Evolutionary conservation across 2,113 vertebrate genomes (phyloP), one percentile per base, ranked within the genome.

Genomic region (Columba livia): DNA sequence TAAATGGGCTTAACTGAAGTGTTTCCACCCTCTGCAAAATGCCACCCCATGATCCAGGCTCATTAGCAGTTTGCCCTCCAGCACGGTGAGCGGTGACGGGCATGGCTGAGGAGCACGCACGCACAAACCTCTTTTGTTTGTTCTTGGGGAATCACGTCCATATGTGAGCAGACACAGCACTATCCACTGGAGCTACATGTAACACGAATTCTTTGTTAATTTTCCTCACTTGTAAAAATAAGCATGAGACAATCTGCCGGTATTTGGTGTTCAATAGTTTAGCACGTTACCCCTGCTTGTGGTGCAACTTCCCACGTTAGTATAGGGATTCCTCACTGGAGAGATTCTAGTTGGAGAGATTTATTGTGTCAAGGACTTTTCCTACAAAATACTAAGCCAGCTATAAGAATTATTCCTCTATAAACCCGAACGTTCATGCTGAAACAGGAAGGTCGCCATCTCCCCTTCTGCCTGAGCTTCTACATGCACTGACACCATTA

Each of bases 341-440:
- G 42, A 74, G 29, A 56, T 38, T 82, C 72, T 18, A 25, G 15
- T 4, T 60, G 56, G 32, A 90, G 75, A 92, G 86, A 93, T 90
- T 90, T 87, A 89, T 14, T 84, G 56, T 64, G 69, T 48, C 80
- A 81, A 92, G 90, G 85, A 65, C 75, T 71, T 88, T 42, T 36
- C 71, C 34, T 56, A 62, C 57, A 48, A 84, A 73, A 47, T 6
- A 48, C 53, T 71, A 61, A 84, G 48, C n/a, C 69, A 60, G 21
- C 29, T 64, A 34, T 17, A 85, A 79, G 38, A 44, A 87, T 60
- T 60, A 53, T 67, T 92, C 44, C 73, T 36, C 77, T 48, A 67
- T 34, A 72, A 95, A 94, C 54, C 79, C 47, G 24, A 89, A 78
- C 0, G 1, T n/a, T 67, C 3, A 0, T 6, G 73, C 73, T 65